Evolutionary conservation across 2,888 invertebrate species (phyloP), one percentile per base, ranked within the genome.

Genomic region (Scelioninae gen. 1): DNA sequence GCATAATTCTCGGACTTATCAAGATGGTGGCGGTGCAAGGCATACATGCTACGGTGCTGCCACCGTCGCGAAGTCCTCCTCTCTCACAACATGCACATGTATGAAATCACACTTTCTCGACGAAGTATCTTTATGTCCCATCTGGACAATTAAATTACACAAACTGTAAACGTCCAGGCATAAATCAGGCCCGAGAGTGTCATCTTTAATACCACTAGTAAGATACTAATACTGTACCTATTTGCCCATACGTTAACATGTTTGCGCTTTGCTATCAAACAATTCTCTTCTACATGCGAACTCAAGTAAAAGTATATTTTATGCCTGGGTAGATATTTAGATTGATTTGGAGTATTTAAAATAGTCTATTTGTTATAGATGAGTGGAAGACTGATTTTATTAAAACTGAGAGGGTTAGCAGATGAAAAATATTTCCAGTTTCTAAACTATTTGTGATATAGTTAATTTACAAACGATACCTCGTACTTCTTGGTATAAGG

Each of bases 121-220:
- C 75, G 58, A 55, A 82, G 34, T 85, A 87, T 87, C 86, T 87
- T 87, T 86, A 85, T 84, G 84, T 86, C 78, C 85, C 86, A 88
- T 87, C 87, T 86, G 85, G 82, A 88, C 89, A 89, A 90, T 89
- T 88, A 89, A 89, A 89, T 90, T 88, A 88, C 87, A 87, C 86
- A 85, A 87, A 88, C 84, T 85, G 83, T 88, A 87, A 88, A 88
- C 78, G 88, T 86, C 85, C 58, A 71, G 62, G 68, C 83, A 85
- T 89, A 88, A 88, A 88, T 88, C 88, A 87, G 71, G 58, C 47
- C 65, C 53, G 72, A 55, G 62, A 29, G 40, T 13, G 49, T 74
- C 66, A 77, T 58, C 78, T 82, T 75, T 78, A 32, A 65, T 66
- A 45, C 31, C 43, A 34, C 55, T 31, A 16, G 69, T 45, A 45